These are phyloP conservation scores for Pinna nobilis DNA, from an alignment of 1,140 invertebrate species.

Conservation along the genomic window DNA sequence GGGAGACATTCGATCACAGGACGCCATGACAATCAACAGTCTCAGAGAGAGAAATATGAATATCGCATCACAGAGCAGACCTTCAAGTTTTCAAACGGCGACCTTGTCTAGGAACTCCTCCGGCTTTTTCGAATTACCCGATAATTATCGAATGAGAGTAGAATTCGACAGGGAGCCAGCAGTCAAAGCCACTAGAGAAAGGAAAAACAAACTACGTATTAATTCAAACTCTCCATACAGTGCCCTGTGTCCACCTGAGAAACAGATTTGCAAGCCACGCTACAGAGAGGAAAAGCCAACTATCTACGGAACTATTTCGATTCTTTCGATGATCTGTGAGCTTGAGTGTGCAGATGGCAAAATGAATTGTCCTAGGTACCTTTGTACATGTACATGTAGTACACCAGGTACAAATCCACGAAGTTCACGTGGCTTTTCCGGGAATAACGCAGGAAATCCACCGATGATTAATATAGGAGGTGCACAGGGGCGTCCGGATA, in stretches of 20 bases:
- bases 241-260: not conserved
- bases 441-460: too few relatives aligned
- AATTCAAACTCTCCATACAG: not conserved
- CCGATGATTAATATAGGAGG: too few relatives aligned
- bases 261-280: constrained; percentile 5
- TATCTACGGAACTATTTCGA: constrained; percentile 4
- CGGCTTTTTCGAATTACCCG: not conserved
- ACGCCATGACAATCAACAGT: too few relatives aligned
- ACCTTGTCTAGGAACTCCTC: too few relatives aligned
- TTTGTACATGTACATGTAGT: constrained; percentile 11
- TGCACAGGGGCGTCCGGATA: too few relatives aligned
- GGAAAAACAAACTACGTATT: not conserved
- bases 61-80: too few relatives aligned
- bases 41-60: too few relatives aligned
- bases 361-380: not conserved
- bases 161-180: constrained; percentile 14
- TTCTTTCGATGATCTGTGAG: constrained; percentile 19
- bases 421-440: too few relatives aligned
- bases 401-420: too few relatives aligned
- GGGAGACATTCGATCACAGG: too few relatives aligned
- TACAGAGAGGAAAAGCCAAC: not conserved
- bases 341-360: constrained; percentile 16
- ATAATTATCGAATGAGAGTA: not conserved
- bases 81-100: too few relatives aligned
- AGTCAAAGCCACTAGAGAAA: constrained; percentile 2